Evolutionary conservation across 2,113 vertebrate species (phyloP).

Genomic region (Ovis aries): ARS-UI_Ramb_v3.0 NC_056077.1:1992501-1993000

Average conservation of each 20-base stretch:
- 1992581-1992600: not conserved
- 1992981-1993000: slow-evolving; percentile 44
- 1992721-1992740: too few species aligned
- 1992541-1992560: not conserved
- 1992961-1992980: slow-evolving; percentile 39
- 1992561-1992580: not conserved
- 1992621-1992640: not conserved
- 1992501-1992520: not conserved
- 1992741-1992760: not conserved
- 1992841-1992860: slow-evolving; percentile 57
- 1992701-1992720: not conserved
- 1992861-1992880: not conserved
- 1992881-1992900: slow-evolving; percentile 46
- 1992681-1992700: not conserved
- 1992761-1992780: not conserved
- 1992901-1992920: slow-evolving; percentile 52
- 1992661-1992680: not conserved
- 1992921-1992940: slow-evolving; percentile 1
- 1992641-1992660: not conserved
- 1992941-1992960: not conserved
- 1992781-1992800: not conserved
- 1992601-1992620: not conserved
- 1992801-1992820: slow-evolving; percentile 51
- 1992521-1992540: fast-evolving
- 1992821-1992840: slow-evolving; percentile 30